These are phyloP conservation scores for Protonibea diacanthus DNA, from an alignment of 2,797 vertebrate species.

Conservation along the genomic window DNA sequence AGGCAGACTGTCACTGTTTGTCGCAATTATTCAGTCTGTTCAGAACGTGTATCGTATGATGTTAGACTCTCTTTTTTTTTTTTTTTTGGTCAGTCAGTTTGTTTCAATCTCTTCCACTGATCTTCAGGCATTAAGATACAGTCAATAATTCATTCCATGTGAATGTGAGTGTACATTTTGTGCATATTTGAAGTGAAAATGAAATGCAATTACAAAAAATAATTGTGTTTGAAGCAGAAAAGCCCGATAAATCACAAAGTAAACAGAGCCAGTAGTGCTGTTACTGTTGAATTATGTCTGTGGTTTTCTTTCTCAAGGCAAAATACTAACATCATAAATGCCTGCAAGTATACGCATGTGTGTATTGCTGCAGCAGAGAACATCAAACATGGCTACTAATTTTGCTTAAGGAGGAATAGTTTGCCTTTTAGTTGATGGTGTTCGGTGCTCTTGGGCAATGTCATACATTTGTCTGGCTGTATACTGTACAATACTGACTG, in stretches of 20 bases:
- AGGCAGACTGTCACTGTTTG: conserved; percentile 42
- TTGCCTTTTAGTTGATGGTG: background rate
- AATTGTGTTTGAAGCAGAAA: background rate
- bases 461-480: conserved; percentile 5
- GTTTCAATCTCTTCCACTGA: conserved; percentile 14
- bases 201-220: conserved; percentile 19
- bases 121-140: conserved; percentile 9
- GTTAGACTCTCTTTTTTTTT: background rate
- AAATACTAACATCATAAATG: conserved; percentile 36
- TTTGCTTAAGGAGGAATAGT: background rate
- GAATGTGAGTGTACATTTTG: conserved; percentile 1
- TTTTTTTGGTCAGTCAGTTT: conserved; percentile 18
- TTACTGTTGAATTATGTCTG: background rate
- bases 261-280: conserved; percentile 45
- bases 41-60: background rate
- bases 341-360: conserved; percentile 2
- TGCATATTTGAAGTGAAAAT: conserved; percentile 34
- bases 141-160: conserved; percentile 12
- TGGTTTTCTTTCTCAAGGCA: conserved; percentile 58
- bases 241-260: conserved; percentile 37
- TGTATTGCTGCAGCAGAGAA: conserved; percentile 16
- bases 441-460: background rate
- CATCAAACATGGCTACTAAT: conserved; percentile 14
- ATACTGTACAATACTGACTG: conserved; percentile 3
- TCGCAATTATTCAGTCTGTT: conserved; percentile 40